Evolutionary conservation across 2,113 vertebrate genomes (phyloP).

Genomic region (Cyprinodon tularosa): DNA sequence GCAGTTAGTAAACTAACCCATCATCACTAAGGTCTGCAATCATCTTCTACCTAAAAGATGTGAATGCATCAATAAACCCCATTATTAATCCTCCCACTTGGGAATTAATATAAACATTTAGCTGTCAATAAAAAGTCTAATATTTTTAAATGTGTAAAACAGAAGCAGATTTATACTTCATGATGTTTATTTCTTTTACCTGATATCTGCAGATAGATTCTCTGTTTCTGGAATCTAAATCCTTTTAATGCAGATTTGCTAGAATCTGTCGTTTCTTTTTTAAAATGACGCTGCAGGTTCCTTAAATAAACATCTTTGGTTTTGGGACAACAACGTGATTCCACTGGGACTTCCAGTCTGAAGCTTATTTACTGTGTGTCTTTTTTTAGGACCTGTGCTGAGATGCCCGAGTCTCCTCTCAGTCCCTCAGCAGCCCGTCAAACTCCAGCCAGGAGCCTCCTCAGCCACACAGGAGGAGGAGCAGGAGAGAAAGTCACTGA

Average conservation of each 20-base stretch:
- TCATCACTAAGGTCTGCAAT: background rate
- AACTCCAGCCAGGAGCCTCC: constrained; percentile 92
- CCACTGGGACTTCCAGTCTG: background rate
- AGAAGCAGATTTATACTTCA: no score
- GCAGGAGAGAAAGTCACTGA: constrained; percentile 88
- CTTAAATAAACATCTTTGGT: constrained; percentile 5
- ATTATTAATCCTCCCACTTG: no score
- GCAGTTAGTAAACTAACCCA: background rate
- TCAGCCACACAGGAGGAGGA: constrained; percentile 89
- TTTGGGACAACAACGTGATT: background rate
- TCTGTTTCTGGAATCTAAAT: background rate
- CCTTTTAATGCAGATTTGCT: background rate
- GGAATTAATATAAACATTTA: no score
- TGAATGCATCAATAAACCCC: background rate
- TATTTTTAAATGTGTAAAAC: no score
- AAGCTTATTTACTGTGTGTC: constrained; percentile 3
- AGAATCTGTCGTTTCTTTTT: background rate
- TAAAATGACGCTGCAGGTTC: background rate
- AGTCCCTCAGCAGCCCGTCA: constrained; percentile 92
- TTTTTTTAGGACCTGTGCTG: constrained; percentile 84
- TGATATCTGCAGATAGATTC: background rate
- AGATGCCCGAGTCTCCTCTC: constrained; percentile 96
- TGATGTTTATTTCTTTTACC: no score
- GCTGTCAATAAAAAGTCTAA: no score
- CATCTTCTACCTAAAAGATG: background rate